Evolutionary conservation across 2,113 vertebrate genomes (phyloP), one percentile per base, ranked within the genome.

Genomic region (Aspiorhynchus laticeps): DNA sequence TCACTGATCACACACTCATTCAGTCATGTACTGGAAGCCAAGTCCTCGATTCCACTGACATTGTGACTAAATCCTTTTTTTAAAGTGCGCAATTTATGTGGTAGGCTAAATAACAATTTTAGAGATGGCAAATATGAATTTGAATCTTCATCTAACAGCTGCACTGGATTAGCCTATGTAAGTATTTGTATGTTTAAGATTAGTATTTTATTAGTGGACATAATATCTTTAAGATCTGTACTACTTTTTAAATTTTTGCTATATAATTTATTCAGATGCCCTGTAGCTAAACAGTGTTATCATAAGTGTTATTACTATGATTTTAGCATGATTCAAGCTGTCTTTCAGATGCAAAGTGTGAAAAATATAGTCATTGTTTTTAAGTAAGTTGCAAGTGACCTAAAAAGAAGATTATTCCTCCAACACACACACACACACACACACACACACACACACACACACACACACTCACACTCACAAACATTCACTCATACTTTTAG

Each of bases 401-500:
- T 81, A 41, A 26, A 15, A 76, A 51, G 5, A 15, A 24, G 4
- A 26, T 46, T 46, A 46, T 75, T 26, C 3, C 56, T 51, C 1
- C 4, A 51, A 77, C 38, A 84, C 15, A 9, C 41, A 36, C 26
- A 31, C 63, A 26, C 69, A 19, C 24, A 71, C 46, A 36, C 53
- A 41, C 76, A 79, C 63, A 83, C 48, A 31, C 1, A 69, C 61
- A 86, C 21, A 19, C 51, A 43, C 26, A 28, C 61, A 33, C 69
- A 21, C 41, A 76, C 51, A 80, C 21, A 9, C 53, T 21, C 26
- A 28, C 61, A n/a, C 69, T 19, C 24, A 69, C 43, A 43, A 76
- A 83, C 53, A 59, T 38, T 56, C 53, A 43, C 77, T 82, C 65
- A 84, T 48, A 31, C 2, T 75, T 83, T 83, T 26, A 81, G 24